These are phyloP conservation scores for Mus spretus DNA, from an alignment of 2,797 vertebrate species.

Conservation along the genomic window DNA sequence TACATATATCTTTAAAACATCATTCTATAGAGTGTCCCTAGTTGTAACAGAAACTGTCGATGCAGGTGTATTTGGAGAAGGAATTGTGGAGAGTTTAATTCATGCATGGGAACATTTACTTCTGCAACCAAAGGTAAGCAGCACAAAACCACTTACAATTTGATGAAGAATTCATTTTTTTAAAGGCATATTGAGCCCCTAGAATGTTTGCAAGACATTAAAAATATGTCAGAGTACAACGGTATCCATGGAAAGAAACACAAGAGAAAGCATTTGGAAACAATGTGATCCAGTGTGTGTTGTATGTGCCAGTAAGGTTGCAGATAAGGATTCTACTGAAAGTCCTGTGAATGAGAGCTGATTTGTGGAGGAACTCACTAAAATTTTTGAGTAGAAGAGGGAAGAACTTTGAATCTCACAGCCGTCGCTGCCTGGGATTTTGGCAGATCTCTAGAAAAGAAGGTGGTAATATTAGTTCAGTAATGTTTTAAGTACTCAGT, in stretches of 20 bases:
- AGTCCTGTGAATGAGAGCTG: neutral
- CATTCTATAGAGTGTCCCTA: constrained; percentile 94
- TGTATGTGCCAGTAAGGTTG: neutral
- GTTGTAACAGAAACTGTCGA: constrained; percentile 99
- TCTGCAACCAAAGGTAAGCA: constrained; percentile 94
- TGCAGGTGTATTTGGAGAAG: constrained; percentile 98
- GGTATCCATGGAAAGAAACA: constrained; percentile 26
- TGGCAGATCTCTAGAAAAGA: constrained; percentile 1
- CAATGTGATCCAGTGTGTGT: neutral
- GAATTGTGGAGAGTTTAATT: constrained; percentile 98
- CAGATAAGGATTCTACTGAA: neutral
- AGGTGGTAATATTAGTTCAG: neutral
- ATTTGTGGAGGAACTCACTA: neutral
- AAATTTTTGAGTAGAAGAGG: constrained; percentile 24
- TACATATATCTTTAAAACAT: constrained; percentile 79
- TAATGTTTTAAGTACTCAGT: constrained; percentile 30
- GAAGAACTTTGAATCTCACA: neutral
- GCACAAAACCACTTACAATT: constrained; percentile 45
- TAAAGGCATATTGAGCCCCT: neutral
- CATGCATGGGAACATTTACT: constrained; percentile 98
- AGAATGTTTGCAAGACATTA: neutral
- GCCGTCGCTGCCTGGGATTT: neutral
- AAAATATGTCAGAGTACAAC: neutral
- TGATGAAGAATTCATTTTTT: neutral
- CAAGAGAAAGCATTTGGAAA: neutral